These are phyloP conservation scores for Hippocampus abdominalis DNA, from an alignment of 2,113 vertebrate genomes.

Conservation along the genomic window DNA sequence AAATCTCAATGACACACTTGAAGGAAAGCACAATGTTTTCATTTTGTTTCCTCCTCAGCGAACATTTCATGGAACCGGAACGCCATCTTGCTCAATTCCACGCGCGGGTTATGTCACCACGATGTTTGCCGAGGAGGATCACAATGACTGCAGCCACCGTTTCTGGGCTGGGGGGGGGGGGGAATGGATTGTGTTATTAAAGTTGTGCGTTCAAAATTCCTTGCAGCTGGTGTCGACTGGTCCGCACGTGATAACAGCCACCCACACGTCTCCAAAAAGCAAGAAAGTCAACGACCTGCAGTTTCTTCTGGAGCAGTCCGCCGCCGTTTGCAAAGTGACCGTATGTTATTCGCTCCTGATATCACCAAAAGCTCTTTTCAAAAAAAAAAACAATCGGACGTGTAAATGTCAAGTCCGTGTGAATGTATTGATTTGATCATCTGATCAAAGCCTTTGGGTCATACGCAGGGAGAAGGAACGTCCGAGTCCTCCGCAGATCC, in stretches of 20 bases:
- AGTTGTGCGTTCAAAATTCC: slow-evolving; percentile 11
- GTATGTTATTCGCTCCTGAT: slow-evolving; percentile 21
- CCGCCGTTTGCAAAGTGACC: slow-evolving; percentile 46
- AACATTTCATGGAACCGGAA: neutral
- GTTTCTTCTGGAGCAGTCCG: slow-evolving; percentile 49
- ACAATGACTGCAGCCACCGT: neutral
- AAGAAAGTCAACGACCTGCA: slow-evolving; percentile 43
- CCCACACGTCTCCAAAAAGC: slow-evolving; percentile 46
- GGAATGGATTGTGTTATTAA: neutral
- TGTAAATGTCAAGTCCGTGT: no score
- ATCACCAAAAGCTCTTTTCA: neutral
- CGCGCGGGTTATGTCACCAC: neutral
- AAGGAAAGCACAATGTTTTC: neutral
- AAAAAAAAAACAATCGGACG: no score
- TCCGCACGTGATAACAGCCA: slow-evolving; percentile 43
- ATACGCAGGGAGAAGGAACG: slow-evolving; percentile 34
- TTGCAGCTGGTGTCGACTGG: slow-evolving; percentile 43
- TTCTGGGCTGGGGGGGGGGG: no score
- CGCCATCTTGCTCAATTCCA: neutral
- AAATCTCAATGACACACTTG: neutral
- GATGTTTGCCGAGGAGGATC: neutral
- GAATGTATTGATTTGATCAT: neutral
- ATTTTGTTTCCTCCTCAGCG: neutral
- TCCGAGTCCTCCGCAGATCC: slow-evolving; percentile 27
- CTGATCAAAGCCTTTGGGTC: neutral